Evolutionary conservation across 2,113 vertebrate species (phyloP).

Genomic region (Tricholaema leucomelas): DNA sequence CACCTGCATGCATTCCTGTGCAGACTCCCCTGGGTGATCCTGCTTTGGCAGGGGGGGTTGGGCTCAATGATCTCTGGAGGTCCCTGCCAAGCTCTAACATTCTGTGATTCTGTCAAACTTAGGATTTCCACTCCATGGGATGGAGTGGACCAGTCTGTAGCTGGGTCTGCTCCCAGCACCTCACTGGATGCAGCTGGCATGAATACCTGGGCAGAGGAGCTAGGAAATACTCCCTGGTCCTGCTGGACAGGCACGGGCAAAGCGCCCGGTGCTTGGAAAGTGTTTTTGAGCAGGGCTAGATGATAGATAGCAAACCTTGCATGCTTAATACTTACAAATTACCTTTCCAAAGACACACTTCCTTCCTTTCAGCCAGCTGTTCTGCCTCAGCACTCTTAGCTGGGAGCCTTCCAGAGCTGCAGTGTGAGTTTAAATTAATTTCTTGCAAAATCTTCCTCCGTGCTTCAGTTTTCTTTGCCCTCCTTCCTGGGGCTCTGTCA

Average conservation of each 20-base stretch:
- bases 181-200: neutral
- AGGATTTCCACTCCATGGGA: neutral
- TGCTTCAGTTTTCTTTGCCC: neutral
- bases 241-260: neutral
- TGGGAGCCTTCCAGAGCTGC: conserved; percentile 36
- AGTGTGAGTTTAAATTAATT: neutral
- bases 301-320: conserved; percentile 31
- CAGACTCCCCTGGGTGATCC: too few species aligned
- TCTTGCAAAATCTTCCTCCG: neutral
- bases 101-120: too few species aligned
- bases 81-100: too few species aligned
- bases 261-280: neutral
- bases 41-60: too few species aligned
- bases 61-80: too few species aligned
- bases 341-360: conserved; percentile 54
- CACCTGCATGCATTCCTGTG: too few species aligned
- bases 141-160: neutral
- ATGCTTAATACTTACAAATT: conserved; percentile 35
- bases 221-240: neutral
- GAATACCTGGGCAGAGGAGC: neutral
- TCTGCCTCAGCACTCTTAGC: conserved; percentile 37
- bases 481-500: neutral
- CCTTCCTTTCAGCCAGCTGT: conserved; percentile 48
- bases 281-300: conserved; percentile 22
- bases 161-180: neutral